A percentile compares a stretch with the other conserved stretches of the same genome.
Evolutionary conservation across 2,888 invertebrate genomes (phyloP).

Genomic region (Nomada fucata): DNA sequence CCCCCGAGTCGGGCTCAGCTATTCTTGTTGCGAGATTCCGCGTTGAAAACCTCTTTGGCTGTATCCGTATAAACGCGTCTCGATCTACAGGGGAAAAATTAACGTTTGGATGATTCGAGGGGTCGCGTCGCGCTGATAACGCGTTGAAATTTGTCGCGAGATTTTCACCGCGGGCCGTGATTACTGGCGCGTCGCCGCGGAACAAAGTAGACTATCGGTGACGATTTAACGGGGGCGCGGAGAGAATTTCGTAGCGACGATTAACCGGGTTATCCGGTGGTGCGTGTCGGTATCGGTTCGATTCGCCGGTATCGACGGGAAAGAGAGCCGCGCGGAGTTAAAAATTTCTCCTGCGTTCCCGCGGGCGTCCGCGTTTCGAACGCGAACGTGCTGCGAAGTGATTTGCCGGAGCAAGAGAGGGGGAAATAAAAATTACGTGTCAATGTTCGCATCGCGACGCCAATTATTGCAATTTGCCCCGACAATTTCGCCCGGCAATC

Average conservation of each 20-base stretch:
- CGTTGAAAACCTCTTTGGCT: no score
- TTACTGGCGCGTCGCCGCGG: neutral
- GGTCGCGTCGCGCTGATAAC: neutral
- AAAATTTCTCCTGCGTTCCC: slow-evolving; percentile 28
- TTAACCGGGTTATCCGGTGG: slow-evolving; percentile 30
- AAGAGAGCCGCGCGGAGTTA: slow-evolving; percentile 8
- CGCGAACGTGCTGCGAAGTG: slow-evolving; percentile 33
- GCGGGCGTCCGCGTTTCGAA: neutral
- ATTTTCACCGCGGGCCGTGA: slow-evolving; percentile 38
- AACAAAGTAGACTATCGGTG: slow-evolving; percentile 52
- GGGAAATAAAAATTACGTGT: slow-evolving; percentile 57
- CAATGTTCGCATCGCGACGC: slow-evolving; percentile 50
- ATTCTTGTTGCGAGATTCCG: slow-evolving; percentile 44
- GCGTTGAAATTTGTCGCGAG: slow-evolving; percentile 17
- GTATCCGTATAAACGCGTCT: no score
- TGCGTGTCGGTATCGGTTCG: slow-evolving; percentile 17
- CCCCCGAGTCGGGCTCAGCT: neutral
- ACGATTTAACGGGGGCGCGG: slow-evolving; percentile 53
- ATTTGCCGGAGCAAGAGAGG: slow-evolving; percentile 41
- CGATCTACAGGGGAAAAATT: no score
- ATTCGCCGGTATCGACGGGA: slow-evolving; percentile 22
- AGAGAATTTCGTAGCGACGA: slow-evolving; percentile 56
- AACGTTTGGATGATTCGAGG: neutral
- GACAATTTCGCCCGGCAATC: slow-evolving; percentile 45
- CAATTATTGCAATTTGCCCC: slow-evolving; percentile 55